Conservation (phyloP, 2,888 invertebrate species). For the Eilema sororculum region DNA sequence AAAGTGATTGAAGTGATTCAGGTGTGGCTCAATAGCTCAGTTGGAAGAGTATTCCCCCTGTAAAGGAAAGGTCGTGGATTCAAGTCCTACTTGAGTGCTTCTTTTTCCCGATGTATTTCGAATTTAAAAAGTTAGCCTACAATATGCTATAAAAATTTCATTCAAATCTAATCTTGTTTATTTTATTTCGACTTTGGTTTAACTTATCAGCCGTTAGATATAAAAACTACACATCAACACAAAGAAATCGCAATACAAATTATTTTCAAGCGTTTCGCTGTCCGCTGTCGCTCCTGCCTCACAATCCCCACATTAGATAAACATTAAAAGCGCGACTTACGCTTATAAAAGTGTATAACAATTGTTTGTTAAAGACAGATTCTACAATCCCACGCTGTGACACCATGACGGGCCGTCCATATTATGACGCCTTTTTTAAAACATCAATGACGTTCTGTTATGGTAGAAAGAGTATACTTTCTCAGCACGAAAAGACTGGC, state of each 20-base stretch:
- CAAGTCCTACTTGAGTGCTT: too few species aligned
- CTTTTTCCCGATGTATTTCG: too few species aligned
- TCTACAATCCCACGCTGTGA: constrained; percentile 52
- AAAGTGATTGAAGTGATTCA: too few species aligned
- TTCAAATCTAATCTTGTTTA: neutral
- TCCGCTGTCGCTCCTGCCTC: constrained; percentile 18
- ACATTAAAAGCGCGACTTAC: constrained; percentile 40
- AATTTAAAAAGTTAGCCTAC: too few species aligned
- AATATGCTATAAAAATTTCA: too few species aligned
- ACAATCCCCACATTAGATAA: constrained; percentile 27
- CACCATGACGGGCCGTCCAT: constrained; percentile 57
- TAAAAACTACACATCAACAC: neutral
- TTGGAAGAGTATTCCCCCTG: too few species aligned
- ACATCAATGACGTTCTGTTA: neutral
- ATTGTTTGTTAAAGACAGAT: constrained; percentile 36
- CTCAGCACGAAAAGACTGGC: neutral
- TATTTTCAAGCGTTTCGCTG: too few species aligned
- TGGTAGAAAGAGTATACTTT: neutral
- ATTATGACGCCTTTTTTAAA: neutral
- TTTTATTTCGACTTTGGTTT: neutral
- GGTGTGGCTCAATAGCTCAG: too few species aligned
- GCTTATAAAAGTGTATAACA: constrained; percentile 37
- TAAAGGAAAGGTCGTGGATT: too few species aligned
- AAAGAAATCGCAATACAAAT: neutral
- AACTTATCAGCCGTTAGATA: neutral